Evolutionary conservation across 1,140 invertebrate species (phyloP), one percentile per base, ranked within the genome.

Genomic region (Drepana arcuata): DNA sequence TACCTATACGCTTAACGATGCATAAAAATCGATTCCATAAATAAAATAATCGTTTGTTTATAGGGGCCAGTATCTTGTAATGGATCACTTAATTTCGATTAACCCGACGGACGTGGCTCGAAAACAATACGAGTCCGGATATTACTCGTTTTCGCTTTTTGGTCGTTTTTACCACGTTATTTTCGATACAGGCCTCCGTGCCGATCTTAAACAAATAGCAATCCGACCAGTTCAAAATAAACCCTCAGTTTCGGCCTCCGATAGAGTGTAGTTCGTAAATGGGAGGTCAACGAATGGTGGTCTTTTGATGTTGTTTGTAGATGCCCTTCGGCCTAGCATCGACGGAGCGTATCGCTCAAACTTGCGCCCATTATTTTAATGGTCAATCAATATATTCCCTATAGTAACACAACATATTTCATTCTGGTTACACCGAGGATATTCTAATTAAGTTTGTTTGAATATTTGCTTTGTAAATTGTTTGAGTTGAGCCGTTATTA

Each of bases 21-120:
- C 60, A 60, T 68, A 65, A 70, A 64, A 56, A 64, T 61, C 53
- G 62, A 58, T 68, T 44, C 52, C 41, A 70, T 64, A 73, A 69
- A 65, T 64, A 73, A 64, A 55, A 49, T 39, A 58, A 49, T 61
- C 55, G 51, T 66, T 61, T 57, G 52, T 66, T 51, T 54, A 55
- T 45, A 34, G 24, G 45, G 50, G 50, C 64, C 56, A 57, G 69
- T 75, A 71, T 69, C 69, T 57, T 66, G 62, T 70, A 73, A 77
- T 77, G 66, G 70, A 77, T 80, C 75, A 75, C 75, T 80, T 80
- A 77, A 73, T 80, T 75, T 73, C 66, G 72, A 73, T 69, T 69
- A 73, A 60, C 53, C 45, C 51, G 38, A 44, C 61, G 56, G 58
- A 61, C 56, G 37, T 46, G 49, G 57, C n/a, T 21, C 37, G 40